These are phyloP conservation scores for Vimba vimba DNA, from an alignment of 2,113 vertebrate genomes.

Conservation along the genomic window DNA sequence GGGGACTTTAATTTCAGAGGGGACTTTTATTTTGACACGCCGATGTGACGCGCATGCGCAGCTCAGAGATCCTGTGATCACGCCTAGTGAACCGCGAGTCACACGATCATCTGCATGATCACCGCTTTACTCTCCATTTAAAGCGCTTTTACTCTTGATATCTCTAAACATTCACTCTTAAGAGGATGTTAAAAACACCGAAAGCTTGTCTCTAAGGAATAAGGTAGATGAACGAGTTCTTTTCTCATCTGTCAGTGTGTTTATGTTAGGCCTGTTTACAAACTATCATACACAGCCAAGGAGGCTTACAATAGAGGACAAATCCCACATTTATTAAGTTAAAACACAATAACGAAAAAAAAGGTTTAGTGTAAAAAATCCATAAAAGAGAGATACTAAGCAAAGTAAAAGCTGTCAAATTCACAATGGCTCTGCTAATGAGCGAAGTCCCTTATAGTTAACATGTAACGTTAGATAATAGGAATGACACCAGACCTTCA, in stretches of 20 bases:
- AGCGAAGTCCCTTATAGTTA: too few species aligned
- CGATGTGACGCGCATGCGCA: neutral
- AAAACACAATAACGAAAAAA: neutral
- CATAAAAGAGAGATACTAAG: too few species aligned
- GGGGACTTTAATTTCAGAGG: neutral
- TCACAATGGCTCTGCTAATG: too few species aligned
- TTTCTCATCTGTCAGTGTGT: constrained; percentile 17
- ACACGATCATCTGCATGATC: neutral
- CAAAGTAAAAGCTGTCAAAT: too few species aligned
- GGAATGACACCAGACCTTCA: too few species aligned
- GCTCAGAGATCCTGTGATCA: constrained; percentile 12
- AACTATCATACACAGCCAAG: neutral
- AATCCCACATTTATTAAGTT: neutral
- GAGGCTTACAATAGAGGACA: neutral
- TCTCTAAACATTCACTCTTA: neutral
- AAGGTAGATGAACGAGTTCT: neutral
- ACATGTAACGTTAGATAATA: too few species aligned
- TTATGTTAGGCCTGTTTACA: neutral
- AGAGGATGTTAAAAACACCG: neutral
- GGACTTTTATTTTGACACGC: constrained; percentile 33
- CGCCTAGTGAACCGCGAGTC: neutral
- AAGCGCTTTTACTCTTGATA: neutral
- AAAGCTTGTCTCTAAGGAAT: neutral
- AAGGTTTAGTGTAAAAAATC: too few species aligned
- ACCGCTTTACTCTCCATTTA: neutral